Evolutionary conservation across 2,113 vertebrate genomes (phyloP), one percentile per base, ranked within the genome.

Genomic region (Cervus canadensis): DNA sequence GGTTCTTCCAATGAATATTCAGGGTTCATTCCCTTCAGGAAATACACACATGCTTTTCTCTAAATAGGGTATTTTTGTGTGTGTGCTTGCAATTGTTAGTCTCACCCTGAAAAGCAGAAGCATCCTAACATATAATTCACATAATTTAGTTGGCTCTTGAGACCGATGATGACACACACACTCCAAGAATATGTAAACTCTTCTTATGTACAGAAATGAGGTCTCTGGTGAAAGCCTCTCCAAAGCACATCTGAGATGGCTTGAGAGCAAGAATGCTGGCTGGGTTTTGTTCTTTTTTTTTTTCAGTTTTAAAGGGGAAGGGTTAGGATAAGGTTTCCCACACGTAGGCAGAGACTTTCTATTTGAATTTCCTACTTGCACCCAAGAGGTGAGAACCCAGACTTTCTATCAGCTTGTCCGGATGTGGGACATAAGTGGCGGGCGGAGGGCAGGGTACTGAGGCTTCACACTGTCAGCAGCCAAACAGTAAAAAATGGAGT

Each of bases 391-490:
- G 56, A 84, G 33, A 67, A 45, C 7, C 11, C 10, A 48, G 19
- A 23, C 30, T 56, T 81, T 78, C 19, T 43, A 40, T 17, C 74
- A 36, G 33, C 3, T 87, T 62, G 43, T 43, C 40, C 21, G 4
- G 3, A 57, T 13, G 21, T 45, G 48, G 50, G 33, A 19, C n/a
- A 40, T 26, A 87, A 19, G 19, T 14, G 48, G 48, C 50, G 19
- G 25, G 30, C 13, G 4, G 12, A n/a, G 4, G 3, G 43, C 3
- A 12, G 0, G 6, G 2, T 0, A 50, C 48, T 16, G 36, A 28
- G 19, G 2, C 16, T 33, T 82, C n/a, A 71, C 33, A 87, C 87
- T 48, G 5, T n/a, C 83, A 40, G 59, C 7, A n/a, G 2, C 25
- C 64, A 48, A 89, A 52, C 23, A 54, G 30, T 9, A 45, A 57